Conservation (phyloP, 1,140 invertebrate genomes). For the Phymastichus coffea region DNA sequence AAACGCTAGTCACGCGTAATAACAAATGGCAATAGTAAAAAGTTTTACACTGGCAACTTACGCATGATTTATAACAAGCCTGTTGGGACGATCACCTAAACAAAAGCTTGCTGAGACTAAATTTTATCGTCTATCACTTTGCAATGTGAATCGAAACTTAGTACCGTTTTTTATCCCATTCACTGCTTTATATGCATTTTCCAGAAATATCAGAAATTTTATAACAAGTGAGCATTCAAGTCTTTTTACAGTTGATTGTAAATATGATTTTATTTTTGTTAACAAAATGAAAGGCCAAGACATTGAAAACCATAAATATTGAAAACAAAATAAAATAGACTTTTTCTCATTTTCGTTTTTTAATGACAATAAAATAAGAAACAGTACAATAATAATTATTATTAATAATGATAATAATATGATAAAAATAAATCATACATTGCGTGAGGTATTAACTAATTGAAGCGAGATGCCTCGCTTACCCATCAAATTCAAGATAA, state of each 20-base stretch:
- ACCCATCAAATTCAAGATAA: conserved; percentile 49
- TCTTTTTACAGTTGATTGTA: conserved; percentile 23
- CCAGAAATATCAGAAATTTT: conserved; percentile 21
- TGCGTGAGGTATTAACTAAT: conserved; percentile 33
- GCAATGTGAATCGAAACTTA: conserved; percentile 28
- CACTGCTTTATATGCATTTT: conserved; percentile 9
- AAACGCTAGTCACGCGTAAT: conserved; percentile 23
- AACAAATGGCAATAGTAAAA: conserved; percentile 28
- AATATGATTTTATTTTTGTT: conserved; percentile 28
- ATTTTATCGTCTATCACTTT: conserved; percentile 19
- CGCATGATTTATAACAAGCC: conserved; percentile 29
- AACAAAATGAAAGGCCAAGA: conserved; percentile 14
- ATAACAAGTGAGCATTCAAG: conserved; percentile 21
- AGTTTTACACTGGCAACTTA: conserved; percentile 29
- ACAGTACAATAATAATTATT: conserved; percentile 51
- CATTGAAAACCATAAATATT: conserved; percentile 23
- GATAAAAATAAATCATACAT: conserved; percentile 51
- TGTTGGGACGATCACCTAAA: conserved; percentile 21
- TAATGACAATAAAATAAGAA: conserved; percentile 56
- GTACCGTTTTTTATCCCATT: conserved; percentile 27
- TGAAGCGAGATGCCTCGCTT: conserved; percentile 34
- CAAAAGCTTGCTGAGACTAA: conserved; percentile 17
- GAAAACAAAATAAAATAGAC: conserved; percentile 30
- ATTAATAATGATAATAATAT: conserved; percentile 44
- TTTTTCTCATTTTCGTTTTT: conserved; percentile 46